These are phyloP conservation scores for Nestor notabilis DNA, from an alignment of 2,113 vertebrate species.

Conservation along the genomic window DNA sequence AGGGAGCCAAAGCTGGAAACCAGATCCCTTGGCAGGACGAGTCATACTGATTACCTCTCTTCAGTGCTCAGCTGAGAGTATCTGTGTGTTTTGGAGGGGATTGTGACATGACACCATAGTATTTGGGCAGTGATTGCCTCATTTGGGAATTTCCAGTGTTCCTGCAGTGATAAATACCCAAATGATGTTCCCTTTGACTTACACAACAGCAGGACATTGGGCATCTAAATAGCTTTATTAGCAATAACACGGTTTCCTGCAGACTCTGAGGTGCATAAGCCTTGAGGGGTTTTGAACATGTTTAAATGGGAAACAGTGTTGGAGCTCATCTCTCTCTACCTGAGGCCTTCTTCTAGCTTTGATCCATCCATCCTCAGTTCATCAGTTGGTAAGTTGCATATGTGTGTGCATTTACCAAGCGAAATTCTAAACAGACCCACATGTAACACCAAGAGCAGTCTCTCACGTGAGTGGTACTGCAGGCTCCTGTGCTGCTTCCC, in stretches of 20 bases:
- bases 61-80: background rate
- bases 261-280: background rate
- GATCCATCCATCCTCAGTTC: background rate
- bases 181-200: constrained; percentile 4
- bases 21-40: background rate
- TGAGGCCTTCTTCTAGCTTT: background rate
- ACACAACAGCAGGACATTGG: background rate
- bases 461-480: background rate
- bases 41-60: background rate
- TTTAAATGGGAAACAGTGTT: background rate
- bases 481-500: fast-evolving
- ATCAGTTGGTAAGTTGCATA: background rate
- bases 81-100: background rate
- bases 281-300: background rate
- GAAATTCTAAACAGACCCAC: background rate
- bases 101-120: background rate
- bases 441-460: background rate
- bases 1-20: background rate
- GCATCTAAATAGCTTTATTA: background rate
- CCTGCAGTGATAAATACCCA: background rate
- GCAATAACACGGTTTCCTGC: background rate
- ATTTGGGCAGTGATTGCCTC: background rate
- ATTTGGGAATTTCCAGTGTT: background rate
- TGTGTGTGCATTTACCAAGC: background rate
- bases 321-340: background rate